Evolutionary conservation across 2,113 vertebrate genomes (phyloP), one percentile per base, ranked within the genome.

Genomic region (Mus pahari): DNA sequence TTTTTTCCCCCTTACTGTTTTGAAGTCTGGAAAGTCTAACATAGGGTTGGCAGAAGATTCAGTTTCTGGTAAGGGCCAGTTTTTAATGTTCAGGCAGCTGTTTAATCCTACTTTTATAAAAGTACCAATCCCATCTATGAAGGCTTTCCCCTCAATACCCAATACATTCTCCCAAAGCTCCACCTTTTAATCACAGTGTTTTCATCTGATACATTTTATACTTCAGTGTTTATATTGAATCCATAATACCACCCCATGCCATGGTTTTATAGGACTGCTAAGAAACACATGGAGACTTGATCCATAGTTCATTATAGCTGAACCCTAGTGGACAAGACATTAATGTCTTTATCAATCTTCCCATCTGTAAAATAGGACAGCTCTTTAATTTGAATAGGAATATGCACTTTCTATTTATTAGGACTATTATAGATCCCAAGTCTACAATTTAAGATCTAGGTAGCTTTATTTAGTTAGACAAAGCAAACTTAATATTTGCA

Each of bases 401-500:
- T 55, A 19, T 53, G 45, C 79, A 12, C 24, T 77, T 39, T 33
- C 6, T 91, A 0, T 33, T 50, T 75, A 14, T 86, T n/a, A 28
- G 20, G 45, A 68, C 7, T 45, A 5, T 16, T 83, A 2, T 26
- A 90, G 55, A 79, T 3, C 50, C 9, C 11, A 79, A 48, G 20
- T 71, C 28, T 74, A 42, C 7, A 77, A 66, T 48, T 22, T 55
- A 50, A 64, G n/a, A 68, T 62, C 62, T 14, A 16, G 0, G 13
- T 70, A 45, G 12, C 39, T 90, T 81, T 88, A 7, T 78, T 58
- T 60, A 89, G 20, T 39, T 88, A 8, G 19, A 64, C 90, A 91
- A 60, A 89, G 17, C 22, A 92, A 89, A 83, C 36, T 77, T 91
- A 39, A 45, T 7, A 77, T 92, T 89, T 95, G 16, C 9, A 71